These are phyloP conservation scores for Galerucella nymphaeae DNA, from an alignment of 2,888 invertebrate species.

Conservation along the genomic window DNA sequence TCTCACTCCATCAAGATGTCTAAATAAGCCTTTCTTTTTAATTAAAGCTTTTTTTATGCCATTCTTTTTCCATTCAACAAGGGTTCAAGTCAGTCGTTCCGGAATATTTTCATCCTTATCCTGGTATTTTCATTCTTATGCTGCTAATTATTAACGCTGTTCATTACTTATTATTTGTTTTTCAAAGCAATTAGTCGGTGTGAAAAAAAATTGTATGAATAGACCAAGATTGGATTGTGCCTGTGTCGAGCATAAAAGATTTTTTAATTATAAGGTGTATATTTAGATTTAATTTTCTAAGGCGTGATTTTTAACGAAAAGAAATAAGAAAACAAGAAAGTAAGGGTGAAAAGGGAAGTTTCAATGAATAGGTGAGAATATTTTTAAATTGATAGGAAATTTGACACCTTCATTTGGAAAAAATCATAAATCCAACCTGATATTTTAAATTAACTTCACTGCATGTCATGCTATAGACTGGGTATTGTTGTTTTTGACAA, in stretches of 20 bases:
- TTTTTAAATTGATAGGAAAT: too few species aligned
- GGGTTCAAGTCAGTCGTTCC: conserved; percentile 37
- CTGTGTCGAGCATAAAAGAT: conserved; percentile 24
- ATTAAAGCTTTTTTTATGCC: conserved; percentile 44
- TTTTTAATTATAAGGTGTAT: conserved; percentile 30
- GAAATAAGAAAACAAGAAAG: not conserved
- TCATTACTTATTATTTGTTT: conserved; percentile 40
- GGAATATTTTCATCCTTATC: conserved; percentile 39
- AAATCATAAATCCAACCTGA: too few species aligned
- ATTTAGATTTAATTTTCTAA: conserved; percentile 28
- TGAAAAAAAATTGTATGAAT: conserved; percentile 31
- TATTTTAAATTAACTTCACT: too few species aligned
- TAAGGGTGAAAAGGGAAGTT: not conserved
- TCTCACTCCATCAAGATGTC: conserved; percentile 53
- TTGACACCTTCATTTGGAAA: too few species aligned
- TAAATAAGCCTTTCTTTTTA: conserved; percentile 50
- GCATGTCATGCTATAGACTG: too few species aligned
- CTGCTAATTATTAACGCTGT: conserved; percentile 41
- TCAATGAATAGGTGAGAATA: not conserved
- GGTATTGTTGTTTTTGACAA: too few species aligned
- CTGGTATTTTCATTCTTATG: conserved; percentile 38
- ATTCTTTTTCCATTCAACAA: conserved; percentile 39
- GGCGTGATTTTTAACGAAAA: not conserved
- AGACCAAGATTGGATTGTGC: conserved; percentile 29
- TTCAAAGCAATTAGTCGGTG: conserved; percentile 40